These are phyloP conservation scores for Zele albiditarsus DNA, from an alignment of 2,888 invertebrate genomes.

Conservation along the genomic window DNA sequence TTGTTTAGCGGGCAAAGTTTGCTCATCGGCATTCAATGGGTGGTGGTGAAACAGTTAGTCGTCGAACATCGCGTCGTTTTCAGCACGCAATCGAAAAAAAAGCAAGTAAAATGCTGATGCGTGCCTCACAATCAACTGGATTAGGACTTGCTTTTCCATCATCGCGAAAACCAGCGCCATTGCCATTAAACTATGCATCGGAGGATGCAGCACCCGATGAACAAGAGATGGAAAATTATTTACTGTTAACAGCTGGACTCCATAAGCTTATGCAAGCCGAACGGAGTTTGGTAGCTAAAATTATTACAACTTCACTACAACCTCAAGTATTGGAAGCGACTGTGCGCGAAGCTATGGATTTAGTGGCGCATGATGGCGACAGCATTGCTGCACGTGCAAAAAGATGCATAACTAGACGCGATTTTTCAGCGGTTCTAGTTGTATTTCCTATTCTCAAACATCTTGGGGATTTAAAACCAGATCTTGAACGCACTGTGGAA, in stretches of 20 bases:
- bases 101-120: conserved; percentile 87
- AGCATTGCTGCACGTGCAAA: conserved; percentile 84
- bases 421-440: conserved; percentile 85
- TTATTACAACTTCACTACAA: conserved; percentile 87
- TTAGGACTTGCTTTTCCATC: conserved; percentile 80
- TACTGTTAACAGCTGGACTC: conserved; percentile 87
- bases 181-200: conserved; percentile 60
- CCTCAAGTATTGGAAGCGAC: conserved; percentile 89
- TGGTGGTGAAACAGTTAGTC: conserved; percentile 80
- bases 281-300: conserved; percentile 85
- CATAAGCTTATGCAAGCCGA: conserved; percentile 92
- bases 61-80: conserved; percentile 86
- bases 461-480: conserved; percentile 83
- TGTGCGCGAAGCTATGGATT: conserved; percentile 87
- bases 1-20: conserved; percentile 79
- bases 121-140: conserved; percentile 89
- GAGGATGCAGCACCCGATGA: conserved; percentile 76
- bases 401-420: conserved; percentile 84
- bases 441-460: conserved; percentile 89
- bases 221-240: conserved; percentile 88
- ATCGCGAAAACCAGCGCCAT: conserved; percentile 74
- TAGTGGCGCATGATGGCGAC: conserved; percentile 91
- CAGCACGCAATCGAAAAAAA: conserved; percentile 83
- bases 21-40: conserved; percentile 76
- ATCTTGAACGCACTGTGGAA: conserved; percentile 85